Evolutionary conservation across 2,888 invertebrate genomes (phyloP).

Genomic region (Athripsodes cinereus): DNA sequence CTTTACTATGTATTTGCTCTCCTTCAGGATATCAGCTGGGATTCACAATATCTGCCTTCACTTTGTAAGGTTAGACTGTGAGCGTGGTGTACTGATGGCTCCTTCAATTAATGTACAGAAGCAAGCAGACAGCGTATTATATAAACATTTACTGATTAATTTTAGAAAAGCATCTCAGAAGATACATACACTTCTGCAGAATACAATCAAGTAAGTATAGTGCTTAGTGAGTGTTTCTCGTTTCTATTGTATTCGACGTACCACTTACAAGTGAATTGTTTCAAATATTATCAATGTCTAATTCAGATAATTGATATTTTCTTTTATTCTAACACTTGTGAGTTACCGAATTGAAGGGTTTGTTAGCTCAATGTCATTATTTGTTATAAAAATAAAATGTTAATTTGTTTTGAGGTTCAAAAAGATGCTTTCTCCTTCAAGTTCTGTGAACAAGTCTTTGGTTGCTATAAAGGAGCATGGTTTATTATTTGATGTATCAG

Average conservation of each 20-base stretch:
- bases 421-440: slow-evolving; percentile 50
- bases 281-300: too few species aligned
- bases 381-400: too few species aligned
- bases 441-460: slow-evolving; percentile 63
- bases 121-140: slow-evolving; percentile 40
- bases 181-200: slow-evolving; percentile 68
- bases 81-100: slow-evolving; percentile 65
- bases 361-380: too few species aligned
- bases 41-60: slow-evolving; percentile 69
- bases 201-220: slow-evolving; percentile 50
- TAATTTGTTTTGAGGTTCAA: slow-evolving; percentile 44
- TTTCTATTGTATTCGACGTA: too few species aligned
- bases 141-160: slow-evolving; percentile 58
- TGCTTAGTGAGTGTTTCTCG: too few species aligned
- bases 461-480: slow-evolving; percentile 82
- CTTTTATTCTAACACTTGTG: too few species aligned
- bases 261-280: too few species aligned
- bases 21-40: slow-evolving; percentile 60
- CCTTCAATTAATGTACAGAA: slow-evolving; percentile 43
- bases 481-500: slow-evolving; percentile 62
- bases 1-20: slow-evolving; percentile 2
- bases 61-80: slow-evolving; percentile 65
- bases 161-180: slow-evolving; percentile 65
- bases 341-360: too few species aligned
- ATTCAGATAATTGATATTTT: too few species aligned